phyloP scores from a whole-genome alignment of 1,140 invertebrate species.

The Gonatopus flavifemur region DNA sequence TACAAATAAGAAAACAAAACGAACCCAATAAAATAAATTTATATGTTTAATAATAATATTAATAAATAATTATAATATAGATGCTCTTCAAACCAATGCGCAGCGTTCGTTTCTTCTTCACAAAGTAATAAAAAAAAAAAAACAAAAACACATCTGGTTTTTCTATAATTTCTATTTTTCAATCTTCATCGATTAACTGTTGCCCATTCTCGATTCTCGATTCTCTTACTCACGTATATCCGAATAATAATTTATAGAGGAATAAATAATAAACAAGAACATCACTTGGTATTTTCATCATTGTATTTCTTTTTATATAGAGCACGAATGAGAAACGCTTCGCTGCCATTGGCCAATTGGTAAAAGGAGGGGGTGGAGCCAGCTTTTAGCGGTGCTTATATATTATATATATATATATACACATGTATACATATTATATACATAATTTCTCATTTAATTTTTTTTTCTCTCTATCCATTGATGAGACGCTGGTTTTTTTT shows the following conservation, averaged over 20 bases:
- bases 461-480: constrained; percentile 39
- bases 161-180: constrained; percentile 1
- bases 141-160: background rate
- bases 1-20: too few relatives aligned
- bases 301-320: background rate
- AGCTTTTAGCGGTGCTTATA: constrained; percentile 56
- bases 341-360: constrained; percentile 55
- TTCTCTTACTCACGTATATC: background rate
- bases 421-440: constrained; percentile 12
- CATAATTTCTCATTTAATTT: constrained; percentile 10
- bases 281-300: background rate
- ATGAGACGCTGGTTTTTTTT: constrained; percentile 37
- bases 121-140: background rate
- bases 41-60: too few relatives aligned
- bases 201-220: background rate
- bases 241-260: background rate
- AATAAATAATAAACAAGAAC: background rate
- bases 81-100: constrained; percentile 53
- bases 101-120: constrained; percentile 34
- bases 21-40: too few relatives aligned
- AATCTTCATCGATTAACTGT: background rate
- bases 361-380: constrained; percentile 59
- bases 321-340: constrained; percentile 41
- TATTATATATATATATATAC: too few relatives aligned
- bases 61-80: too few relatives aligned